These are phyloP conservation scores for Octopus bimaculoides DNA, from an alignment of 1,140 invertebrate genomes.

Conservation along the genomic window DNA sequence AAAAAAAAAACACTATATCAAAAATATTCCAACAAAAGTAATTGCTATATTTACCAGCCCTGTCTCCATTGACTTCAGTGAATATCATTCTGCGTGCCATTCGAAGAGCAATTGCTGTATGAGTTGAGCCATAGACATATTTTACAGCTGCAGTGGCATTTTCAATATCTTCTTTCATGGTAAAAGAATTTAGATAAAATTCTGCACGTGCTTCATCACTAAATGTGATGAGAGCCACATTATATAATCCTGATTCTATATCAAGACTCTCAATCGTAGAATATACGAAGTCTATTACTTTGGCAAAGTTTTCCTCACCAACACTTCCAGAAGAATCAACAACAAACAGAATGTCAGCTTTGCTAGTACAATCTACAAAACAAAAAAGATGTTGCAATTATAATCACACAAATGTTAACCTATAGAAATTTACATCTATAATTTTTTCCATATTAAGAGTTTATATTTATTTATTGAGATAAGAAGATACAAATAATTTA, in stretches of 20 bases:
- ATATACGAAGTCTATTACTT: conserved; percentile 44
- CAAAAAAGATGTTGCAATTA: conserved; percentile 10
- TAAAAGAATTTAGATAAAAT: conserved; percentile 43
- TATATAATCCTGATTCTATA: conserved; percentile 41
- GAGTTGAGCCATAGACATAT: conserved; percentile 45
- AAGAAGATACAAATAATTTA: no score
- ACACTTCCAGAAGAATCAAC: conserved; percentile 50
- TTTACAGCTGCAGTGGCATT: conserved; percentile 29
- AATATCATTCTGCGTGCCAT: conserved; percentile 34
- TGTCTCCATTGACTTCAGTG: conserved; percentile 33
- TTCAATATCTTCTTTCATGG: conserved; percentile 33
- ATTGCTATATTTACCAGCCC: conserved; percentile 30
- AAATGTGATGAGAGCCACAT: conserved; percentile 46
- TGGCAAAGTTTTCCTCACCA: conserved; percentile 40
- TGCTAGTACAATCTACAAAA: conserved; percentile 33
- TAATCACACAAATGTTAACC: background rate
- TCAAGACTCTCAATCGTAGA: conserved; percentile 33
- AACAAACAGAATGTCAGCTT: conserved; percentile 49
- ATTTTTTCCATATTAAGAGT: no score
- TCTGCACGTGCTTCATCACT: conserved; percentile 41
- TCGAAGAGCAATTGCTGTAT: conserved; percentile 41
- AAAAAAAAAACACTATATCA: no score
- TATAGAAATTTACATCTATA: no score
- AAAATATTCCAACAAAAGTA: no score
- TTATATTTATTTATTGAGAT: no score